Percentiles rank a stretch among this genome's conserved stretches.
phyloP scores from a whole-genome alignment of 1,140 invertebrate genomes.

The Hypothenemus hampei region DNA sequence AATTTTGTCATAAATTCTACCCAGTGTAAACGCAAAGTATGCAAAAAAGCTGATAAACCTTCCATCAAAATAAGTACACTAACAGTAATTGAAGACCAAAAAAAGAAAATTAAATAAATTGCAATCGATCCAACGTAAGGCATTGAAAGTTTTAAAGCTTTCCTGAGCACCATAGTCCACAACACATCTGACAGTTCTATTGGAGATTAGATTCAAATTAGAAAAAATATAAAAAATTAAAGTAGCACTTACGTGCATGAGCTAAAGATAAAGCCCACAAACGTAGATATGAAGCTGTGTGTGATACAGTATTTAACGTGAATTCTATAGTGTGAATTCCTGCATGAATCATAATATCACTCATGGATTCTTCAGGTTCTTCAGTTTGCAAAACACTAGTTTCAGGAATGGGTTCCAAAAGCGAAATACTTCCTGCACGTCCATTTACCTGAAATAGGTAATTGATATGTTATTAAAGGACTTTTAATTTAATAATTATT shows the following conservation, averaged over 20 bases:
- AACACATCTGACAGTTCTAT: conserved; percentile 86
- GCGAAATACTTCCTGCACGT: conserved; percentile 31
- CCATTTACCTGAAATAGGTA: conserved; percentile 12
- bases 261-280: conserved; percentile 94
- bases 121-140: conserved; percentile 58
- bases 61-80: conserved; percentile 96
- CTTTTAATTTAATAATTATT: not conserved
- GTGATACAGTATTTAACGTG: conserved; percentile 90
- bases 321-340: conserved; percentile 96
- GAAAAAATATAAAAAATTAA: not conserved
- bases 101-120: conserved; percentile 71
- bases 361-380: conserved; percentile 67
- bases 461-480: too few relatives aligned
- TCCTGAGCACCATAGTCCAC: conserved; percentile 79
- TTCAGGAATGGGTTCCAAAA: conserved; percentile 15
- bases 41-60: conserved; percentile 95
- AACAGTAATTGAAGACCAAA: conserved; percentile 81
- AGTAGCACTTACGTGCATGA: conserved; percentile 73
- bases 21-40: conserved; percentile 97
- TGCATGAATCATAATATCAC: conserved; percentile 88
- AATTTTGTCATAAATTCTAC: conserved; percentile 65
- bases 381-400: conserved; percentile 30
- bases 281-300: conserved; percentile 94
- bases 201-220: conserved; percentile 36
- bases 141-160: conserved; percentile 56